Evolutionary conservation across 2,113 vertebrate genomes (phyloP).

Genomic region (Eulemur rufifrons): DNA sequence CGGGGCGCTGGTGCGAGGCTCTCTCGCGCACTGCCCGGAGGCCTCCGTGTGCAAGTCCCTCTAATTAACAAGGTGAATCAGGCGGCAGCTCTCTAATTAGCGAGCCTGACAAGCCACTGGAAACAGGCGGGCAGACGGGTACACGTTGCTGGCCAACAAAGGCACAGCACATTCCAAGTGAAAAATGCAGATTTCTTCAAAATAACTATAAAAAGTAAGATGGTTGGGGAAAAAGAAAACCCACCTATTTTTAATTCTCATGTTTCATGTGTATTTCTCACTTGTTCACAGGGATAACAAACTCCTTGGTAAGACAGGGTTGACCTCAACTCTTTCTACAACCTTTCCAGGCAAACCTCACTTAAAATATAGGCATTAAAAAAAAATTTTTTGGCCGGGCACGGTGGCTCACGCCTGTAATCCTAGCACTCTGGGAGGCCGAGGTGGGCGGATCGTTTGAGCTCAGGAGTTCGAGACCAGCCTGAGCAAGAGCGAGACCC

Average conservation of each 20-base stretch:
- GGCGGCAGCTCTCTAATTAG: constrained; percentile 99
- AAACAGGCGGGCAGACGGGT: constrained; percentile 92
- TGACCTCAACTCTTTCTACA: constrained; percentile 59
- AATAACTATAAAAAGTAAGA: constrained; percentile 84
- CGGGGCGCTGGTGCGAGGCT: constrained; percentile 94
- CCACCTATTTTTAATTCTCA: constrained; percentile 69
- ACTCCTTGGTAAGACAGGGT: constrained; percentile 60
- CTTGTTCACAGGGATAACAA: constrained; percentile 65
- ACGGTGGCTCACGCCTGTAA: too few species aligned
- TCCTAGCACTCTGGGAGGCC: too few species aligned
- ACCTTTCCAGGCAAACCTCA: constrained; percentile 56
- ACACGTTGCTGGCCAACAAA: constrained; percentile 87
- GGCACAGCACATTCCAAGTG: constrained; percentile 69
- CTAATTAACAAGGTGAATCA: constrained; percentile 99
- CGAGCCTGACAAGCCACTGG: constrained; percentile 98
- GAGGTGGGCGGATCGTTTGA: too few species aligned
- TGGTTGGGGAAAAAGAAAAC: not conserved
- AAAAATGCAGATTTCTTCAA: constrained; percentile 74
- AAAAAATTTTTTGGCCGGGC: too few species aligned
- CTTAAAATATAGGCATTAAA: constrained; percentile 50
- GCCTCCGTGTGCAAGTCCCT: constrained; percentile 96
- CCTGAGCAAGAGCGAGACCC: too few species aligned
- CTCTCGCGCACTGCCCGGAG: constrained; percentile 90
- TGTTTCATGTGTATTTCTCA: constrained; percentile 69
- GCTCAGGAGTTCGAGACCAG: too few species aligned